These are phyloP conservation scores for Erethizon dorsatum DNA, from an alignment of 2,797 vertebrate species.

Conservation along the genomic window DNA sequence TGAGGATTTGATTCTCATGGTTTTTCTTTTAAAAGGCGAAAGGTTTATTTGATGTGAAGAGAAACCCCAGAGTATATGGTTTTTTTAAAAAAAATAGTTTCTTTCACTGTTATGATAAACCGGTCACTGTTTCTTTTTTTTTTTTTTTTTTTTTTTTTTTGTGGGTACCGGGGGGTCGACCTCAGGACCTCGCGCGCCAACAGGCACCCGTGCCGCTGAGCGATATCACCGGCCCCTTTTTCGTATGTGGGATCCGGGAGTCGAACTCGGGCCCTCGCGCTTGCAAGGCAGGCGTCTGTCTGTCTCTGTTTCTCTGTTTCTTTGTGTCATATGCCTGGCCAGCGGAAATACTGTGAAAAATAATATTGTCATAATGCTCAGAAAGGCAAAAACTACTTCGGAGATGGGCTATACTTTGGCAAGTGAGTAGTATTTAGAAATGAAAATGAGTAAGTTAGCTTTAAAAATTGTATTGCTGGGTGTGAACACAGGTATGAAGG, in stretches of 20 bases:
- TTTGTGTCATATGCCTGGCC: neutral
- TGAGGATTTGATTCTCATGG: conserved; percentile 40
- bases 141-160: too few relatives aligned
- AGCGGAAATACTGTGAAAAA: conserved; percentile 43
- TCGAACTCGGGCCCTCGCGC: too few relatives aligned
- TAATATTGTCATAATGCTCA: conserved; percentile 34
- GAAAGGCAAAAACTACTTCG: neutral
- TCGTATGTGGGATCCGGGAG: too few relatives aligned
- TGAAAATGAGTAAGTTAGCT: conserved; percentile 32
- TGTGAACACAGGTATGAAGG: conserved; percentile 33
- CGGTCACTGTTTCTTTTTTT: too few relatives aligned
- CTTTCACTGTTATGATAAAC: conserved; percentile 10
- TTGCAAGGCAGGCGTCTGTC: too few relatives aligned
- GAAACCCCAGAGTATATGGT: too few relatives aligned
- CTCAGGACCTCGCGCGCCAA: too few relatives aligned
- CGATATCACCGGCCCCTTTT: too few relatives aligned
- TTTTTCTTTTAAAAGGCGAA: neutral
- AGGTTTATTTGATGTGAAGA: too few relatives aligned
- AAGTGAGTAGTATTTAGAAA: conserved; percentile 4
- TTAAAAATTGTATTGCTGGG: conserved; percentile 28
- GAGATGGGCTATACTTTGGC: neutral
- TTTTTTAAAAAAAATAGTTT: neutral
- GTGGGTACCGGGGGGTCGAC: too few relatives aligned
- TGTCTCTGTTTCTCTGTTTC: neutral
- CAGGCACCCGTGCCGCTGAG: too few relatives aligned